Evolutionary conservation across 2,888 invertebrate species (phyloP), one percentile per base, ranked within the genome.

Genomic region (Epinotia brunnichana): DNA sequence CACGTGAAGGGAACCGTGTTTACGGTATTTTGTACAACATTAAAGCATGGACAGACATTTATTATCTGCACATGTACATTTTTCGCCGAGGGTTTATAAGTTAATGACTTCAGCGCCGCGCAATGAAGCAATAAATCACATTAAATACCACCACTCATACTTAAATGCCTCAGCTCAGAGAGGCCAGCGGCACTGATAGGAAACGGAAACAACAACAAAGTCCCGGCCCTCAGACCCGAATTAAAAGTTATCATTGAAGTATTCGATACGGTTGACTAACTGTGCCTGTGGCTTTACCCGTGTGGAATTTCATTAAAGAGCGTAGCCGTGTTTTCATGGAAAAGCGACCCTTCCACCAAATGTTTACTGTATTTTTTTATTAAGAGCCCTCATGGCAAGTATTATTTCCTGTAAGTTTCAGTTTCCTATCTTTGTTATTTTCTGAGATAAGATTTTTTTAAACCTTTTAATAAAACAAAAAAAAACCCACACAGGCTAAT

Each of bases 151-250:
- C n/a, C 60, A 60, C 59, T 53, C 48, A 56, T 39, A 60, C 21
- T 21, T n/a, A 48, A 60, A 60, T 60, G 54, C 48, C 53, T 39
- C 39, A 15, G 66, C 54, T 39, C 39, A 54, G 24, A 39, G 56
- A 39, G 64, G 39, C 41, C 41, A 29, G 56, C 67, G 60, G 59
- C 21, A 48, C 54, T 61, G 67, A 67, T 72, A 72, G 61, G 29
- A 62, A 67, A 67, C 70, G 39, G 71, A 67, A 60, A 67, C 53
- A 72, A 72, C 72, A 72, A 67, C 61, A 72, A 70, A 68, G 56
- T 56, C 48, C 56, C 71, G 19, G 56, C 67, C 56, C 48, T 53
- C 67, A 35, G 48, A 72, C 67, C 61, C 44, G 48, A 68, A 72
- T 68, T 72, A 72, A 67, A 67, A 72, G 54, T 72, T 61, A 61